Evolutionary conservation across 2,888 invertebrate species (phyloP).

Genomic region (Scaptomyza tumidula): DNA sequence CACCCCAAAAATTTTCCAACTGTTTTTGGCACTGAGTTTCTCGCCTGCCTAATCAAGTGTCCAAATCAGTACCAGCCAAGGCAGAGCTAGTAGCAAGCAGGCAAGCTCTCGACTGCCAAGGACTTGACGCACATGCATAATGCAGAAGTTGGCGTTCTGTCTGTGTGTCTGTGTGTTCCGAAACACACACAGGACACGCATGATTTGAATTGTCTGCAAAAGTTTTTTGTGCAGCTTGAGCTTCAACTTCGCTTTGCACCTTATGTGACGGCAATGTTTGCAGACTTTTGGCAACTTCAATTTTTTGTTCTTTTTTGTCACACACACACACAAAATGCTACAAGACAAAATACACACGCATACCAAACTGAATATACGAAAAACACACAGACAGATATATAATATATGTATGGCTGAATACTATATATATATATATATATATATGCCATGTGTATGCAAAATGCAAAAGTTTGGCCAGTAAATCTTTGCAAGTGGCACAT

Average conservation of each 20-base stretch:
- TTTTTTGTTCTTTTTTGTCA: conserved; percentile 39
- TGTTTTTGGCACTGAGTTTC: conserved; percentile 23
- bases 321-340: background rate
- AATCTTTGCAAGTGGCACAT: conserved; percentile 80
- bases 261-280: conserved; percentile 63
- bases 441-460: conserved; percentile 66
- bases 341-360: conserved; percentile 1
- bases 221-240: conserved; percentile 37
- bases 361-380: conserved; percentile 1
- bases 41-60: conserved; percentile 65
- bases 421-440: conserved; percentile 23
- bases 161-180: conserved; percentile 30
- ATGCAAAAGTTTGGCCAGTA: conserved; percentile 78
- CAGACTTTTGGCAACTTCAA: conserved; percentile 58
- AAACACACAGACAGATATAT: conserved; percentile 20
- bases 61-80: conserved; percentile 55
- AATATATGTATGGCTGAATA: conserved; percentile 18
- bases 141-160: conserved; percentile 51
- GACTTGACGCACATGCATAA: conserved; percentile 62
- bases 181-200: conserved; percentile 57
- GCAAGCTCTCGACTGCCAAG: conserved; percentile 23
- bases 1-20: background rate
- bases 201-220: conserved; percentile 68
- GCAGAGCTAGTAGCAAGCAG: conserved; percentile 1
- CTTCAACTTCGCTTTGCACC: conserved; percentile 59